These are phyloP conservation scores for Phytoseiulus persimilis DNA, from an alignment of 2,888 invertebrate species.

Conservation along the genomic window DNA sequence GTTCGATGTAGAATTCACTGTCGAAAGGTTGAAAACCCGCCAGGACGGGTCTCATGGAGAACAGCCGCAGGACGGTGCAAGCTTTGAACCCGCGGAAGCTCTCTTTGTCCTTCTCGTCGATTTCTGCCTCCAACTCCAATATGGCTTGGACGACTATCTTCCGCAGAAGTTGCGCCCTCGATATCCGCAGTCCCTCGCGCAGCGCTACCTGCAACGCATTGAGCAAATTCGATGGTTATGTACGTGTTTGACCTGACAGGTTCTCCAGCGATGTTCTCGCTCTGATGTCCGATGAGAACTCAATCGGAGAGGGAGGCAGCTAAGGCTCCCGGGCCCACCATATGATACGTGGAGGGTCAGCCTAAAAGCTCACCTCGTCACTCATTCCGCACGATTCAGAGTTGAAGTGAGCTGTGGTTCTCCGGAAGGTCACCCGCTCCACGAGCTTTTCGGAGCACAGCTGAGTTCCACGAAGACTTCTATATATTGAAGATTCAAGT, in stretches of 20 bases:
- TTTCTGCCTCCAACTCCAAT: background rate
- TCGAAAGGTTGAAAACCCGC: background rate
- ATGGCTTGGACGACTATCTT: background rate
- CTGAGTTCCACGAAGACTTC: too few relatives aligned
- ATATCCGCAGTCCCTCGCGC: background rate
- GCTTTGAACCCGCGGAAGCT: conserved; percentile 6
- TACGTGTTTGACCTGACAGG: too few relatives aligned
- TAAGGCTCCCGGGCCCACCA: background rate
- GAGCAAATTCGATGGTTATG: too few relatives aligned
- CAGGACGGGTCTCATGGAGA: background rate
- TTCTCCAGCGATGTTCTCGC: too few relatives aligned
- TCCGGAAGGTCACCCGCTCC: too few relatives aligned
- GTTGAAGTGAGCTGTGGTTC: too few relatives aligned
- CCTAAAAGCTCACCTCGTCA: background rate
- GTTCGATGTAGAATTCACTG: conserved; percentile 25
- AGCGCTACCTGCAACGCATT: background rate
- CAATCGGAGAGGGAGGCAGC: background rate
- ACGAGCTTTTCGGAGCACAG: too few relatives aligned
- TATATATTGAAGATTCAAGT: too few relatives aligned
- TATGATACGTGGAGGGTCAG: background rate
- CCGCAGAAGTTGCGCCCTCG: background rate
- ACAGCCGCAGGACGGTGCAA: background rate
- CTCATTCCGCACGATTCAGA: background rate
- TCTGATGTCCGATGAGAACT: too few relatives aligned
- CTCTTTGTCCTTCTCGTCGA: background rate